These are phyloP conservation scores for Heliconius melpomene DNA, from an alignment of 1,140 invertebrate species.

Conservation along the genomic window DNA sequence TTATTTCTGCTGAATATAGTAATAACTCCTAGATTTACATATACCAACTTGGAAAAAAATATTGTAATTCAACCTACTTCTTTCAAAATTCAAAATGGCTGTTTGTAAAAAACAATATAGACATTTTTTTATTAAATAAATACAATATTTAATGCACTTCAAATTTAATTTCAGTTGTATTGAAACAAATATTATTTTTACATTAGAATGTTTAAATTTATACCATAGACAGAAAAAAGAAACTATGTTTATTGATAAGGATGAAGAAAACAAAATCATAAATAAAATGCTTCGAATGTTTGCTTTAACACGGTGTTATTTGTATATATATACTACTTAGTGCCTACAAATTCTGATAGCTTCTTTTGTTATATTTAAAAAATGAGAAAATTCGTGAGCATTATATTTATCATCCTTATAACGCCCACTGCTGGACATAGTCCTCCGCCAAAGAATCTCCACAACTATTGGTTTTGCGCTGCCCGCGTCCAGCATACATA, in stretches of 20 bases:
- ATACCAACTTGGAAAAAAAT: background rate
- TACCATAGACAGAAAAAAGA: background rate
- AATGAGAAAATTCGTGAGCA: too few relatives aligned
- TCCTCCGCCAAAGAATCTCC: too few relatives aligned
- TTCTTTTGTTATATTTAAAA: too few relatives aligned
- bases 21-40: background rate
- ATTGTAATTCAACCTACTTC: background rate
- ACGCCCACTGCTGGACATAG: too few relatives aligned
- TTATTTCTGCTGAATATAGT: background rate
- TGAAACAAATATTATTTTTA: background rate
- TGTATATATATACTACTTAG: too few relatives aligned
- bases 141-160: too few relatives aligned
- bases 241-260: slow-evolving; percentile 4
- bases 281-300: background rate
- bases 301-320: slow-evolving; percentile 11
- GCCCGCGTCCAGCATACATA: too few relatives aligned
- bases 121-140: too few relatives aligned
- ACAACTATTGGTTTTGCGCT: too few relatives aligned
- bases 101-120: too few relatives aligned
- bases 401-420: too few relatives aligned
- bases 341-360: too few relatives aligned
- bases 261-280: background rate
- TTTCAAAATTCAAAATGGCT: background rate
- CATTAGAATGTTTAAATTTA: background rate
- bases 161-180: background rate